These are phyloP conservation scores for Dioctria linearis DNA, from an alignment of 2,888 invertebrate genomes.

Conservation along the genomic window DNA sequence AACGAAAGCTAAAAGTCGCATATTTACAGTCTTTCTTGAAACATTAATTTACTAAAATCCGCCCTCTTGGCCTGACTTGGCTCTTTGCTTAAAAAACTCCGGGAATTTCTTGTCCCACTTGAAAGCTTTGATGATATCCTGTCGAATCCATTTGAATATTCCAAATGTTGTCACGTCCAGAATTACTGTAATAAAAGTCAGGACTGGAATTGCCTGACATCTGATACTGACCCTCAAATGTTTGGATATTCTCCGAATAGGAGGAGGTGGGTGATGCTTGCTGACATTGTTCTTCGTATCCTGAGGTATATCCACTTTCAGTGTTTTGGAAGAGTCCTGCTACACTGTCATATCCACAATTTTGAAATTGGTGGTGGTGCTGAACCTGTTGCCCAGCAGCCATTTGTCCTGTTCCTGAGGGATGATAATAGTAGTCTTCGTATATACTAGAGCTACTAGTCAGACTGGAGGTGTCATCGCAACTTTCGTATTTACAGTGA, in stretches of 20 bases:
- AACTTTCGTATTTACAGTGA: slow-evolving; percentile 66
- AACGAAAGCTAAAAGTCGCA: neutral
- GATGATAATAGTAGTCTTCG: slow-evolving; percentile 56
- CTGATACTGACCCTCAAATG: slow-evolving; percentile 51
- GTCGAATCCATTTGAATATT: slow-evolving; percentile 62
- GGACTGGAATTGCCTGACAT: slow-evolving; percentile 60
- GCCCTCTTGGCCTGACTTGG: neutral
- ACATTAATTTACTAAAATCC: neutral
- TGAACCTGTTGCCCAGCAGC: slow-evolving; percentile 11
- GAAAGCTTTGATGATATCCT: slow-evolving; percentile 19
- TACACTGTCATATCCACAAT: slow-evolving; percentile 34
- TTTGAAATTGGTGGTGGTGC: slow-evolving; percentile 38
- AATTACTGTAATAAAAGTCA: slow-evolving; percentile 69
- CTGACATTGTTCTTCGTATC: slow-evolving; percentile 39
- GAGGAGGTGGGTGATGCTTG: slow-evolving; percentile 34
- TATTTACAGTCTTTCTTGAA: slow-evolving; percentile 26
- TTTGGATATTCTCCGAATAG: slow-evolving; percentile 43
- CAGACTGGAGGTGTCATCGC: slow-evolving; percentile 70
- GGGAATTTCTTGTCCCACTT: slow-evolving; percentile 27
- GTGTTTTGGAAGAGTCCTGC: slow-evolving; percentile 34
- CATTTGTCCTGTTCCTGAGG: slow-evolving; percentile 7
- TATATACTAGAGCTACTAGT: slow-evolving; percentile 63
- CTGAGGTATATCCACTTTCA: slow-evolving; percentile 32
- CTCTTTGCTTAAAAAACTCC: slow-evolving; percentile 29
- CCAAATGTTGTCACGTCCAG: slow-evolving; percentile 68